Percentiles rank a stretch among this genome's conserved stretches.
These are phyloP conservation scores for Sus cebifrons DNA, from an alignment of 2,797 vertebrate species.

Conservation along the genomic window DNA sequence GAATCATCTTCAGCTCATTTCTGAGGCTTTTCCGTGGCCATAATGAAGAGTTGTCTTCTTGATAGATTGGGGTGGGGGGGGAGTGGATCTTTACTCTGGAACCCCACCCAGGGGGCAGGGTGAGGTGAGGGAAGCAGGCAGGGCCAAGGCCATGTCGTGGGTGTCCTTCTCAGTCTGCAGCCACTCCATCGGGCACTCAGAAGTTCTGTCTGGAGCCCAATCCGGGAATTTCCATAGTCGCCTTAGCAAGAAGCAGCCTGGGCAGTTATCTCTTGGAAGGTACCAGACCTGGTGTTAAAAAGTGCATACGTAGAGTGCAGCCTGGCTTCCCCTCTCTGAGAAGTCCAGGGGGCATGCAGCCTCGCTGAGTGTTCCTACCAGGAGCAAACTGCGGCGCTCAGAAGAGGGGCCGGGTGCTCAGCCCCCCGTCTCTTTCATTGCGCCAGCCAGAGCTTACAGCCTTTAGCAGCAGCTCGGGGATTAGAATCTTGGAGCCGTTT, in stretches of 20 bases:
- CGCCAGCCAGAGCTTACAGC: background rate
- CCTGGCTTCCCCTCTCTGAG: background rate
- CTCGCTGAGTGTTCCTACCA: background rate
- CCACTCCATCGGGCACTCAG: background rate
- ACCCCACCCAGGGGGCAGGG: background rate
- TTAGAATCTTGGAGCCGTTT: background rate
- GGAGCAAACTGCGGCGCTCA: background rate
- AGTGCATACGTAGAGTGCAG: background rate
- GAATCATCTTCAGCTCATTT: slow-evolving; percentile 26
- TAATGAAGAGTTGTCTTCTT: background rate
- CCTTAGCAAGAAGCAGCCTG: background rate
- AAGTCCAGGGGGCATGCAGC: background rate
- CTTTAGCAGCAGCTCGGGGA: background rate
- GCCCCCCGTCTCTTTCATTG: background rate
- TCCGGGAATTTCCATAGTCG: background rate
- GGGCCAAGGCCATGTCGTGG: background rate
- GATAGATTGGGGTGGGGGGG: background rate
- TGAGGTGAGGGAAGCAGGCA: rapidly evolving
- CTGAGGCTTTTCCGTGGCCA: background rate
- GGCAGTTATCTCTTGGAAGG: background rate
- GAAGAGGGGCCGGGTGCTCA: background rate
- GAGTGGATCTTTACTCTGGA: background rate
- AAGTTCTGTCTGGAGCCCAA: background rate
- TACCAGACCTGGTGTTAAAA: background rate
- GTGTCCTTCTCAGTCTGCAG: background rate